Evolutionary conservation across 2,113 vertebrate genomes (phyloP).

Genomic region (Neotragus pygmaeus): DNA sequence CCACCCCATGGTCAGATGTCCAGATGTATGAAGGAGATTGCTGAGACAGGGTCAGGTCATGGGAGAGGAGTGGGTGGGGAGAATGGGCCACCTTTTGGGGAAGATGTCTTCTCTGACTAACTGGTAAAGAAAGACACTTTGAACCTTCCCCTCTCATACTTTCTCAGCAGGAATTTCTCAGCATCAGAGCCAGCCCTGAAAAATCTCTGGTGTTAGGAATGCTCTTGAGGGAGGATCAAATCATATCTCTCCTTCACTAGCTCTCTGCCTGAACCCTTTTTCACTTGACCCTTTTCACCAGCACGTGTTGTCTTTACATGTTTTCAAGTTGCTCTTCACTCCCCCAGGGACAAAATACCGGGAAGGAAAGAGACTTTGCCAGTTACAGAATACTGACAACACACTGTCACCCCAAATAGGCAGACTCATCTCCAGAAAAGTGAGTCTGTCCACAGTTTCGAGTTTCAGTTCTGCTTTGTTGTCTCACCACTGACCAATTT

Average conservation of each 20-base stretch:
- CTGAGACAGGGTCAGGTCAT: not conserved
- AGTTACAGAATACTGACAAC: not conserved
- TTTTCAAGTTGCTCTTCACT: not conserved
- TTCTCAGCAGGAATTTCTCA: not conserved
- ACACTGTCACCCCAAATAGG: not conserved
- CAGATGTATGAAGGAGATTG: not conserved
- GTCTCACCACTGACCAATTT: constrained; percentile 28
- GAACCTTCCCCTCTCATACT: not conserved
- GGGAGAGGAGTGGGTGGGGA: not conserved
- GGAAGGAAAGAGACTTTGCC: constrained; percentile 1
- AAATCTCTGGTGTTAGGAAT: not conserved
- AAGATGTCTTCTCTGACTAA: not conserved
- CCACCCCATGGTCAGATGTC: not conserved
- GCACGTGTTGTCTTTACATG: not conserved
- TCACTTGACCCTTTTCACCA: not conserved
- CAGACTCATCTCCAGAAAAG: constrained; percentile 59
- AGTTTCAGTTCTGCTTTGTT: constrained; percentile 61
- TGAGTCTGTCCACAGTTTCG: constrained; percentile 48
- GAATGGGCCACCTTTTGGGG: not conserved
- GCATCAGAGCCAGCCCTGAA: no score
- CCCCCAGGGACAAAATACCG: not conserved
- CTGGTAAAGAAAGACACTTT: not conserved
- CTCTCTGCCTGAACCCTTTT: not conserved
- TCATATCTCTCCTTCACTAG: fast-evolving
- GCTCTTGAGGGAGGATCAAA: not conserved